Evolutionary conservation across 2,888 invertebrate species (phyloP).

Genomic region (Synanthedon vespiformis): DNA sequence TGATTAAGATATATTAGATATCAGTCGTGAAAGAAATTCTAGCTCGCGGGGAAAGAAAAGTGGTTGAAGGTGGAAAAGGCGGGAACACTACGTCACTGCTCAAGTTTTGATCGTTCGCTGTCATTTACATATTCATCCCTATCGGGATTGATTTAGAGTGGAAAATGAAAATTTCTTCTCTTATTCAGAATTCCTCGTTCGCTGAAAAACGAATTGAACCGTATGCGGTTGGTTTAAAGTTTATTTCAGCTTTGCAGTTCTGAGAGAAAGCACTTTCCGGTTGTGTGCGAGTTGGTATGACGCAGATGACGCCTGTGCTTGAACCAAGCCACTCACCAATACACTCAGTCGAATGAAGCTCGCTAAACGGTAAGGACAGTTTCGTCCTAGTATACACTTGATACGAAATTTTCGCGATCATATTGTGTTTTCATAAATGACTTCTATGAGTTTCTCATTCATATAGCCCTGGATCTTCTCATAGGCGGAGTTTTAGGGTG

Average conservation of each 20-base stretch:
- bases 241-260: slow-evolving; percentile 23
- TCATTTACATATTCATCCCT: slow-evolving; percentile 24
- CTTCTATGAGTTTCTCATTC: slow-evolving; percentile 19
- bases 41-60: slow-evolving; percentile 45
- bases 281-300: slow-evolving; percentile 52
- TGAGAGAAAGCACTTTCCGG: slow-evolving; percentile 68
- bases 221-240: slow-evolving; percentile 22
- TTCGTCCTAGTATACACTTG: slow-evolving; percentile 10
- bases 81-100: slow-evolving; percentile 41
- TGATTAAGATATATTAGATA: slow-evolving; percentile 19
- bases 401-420: slow-evolving; percentile 16
- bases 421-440: slow-evolving; percentile 36
- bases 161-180: slow-evolving; percentile 20
- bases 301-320: slow-evolving; percentile 52
- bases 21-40: slow-evolving; percentile 43
- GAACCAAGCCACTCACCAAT: slow-evolving; percentile 20
- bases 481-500: background rate
- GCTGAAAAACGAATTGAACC: slow-evolving; percentile 6
- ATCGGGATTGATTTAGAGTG: slow-evolving; percentile 22
- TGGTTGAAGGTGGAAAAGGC: slow-evolving; percentile 32
- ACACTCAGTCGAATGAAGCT: slow-evolving; percentile 41
- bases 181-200: slow-evolving; percentile 3
- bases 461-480: slow-evolving; percentile 9
- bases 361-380: slow-evolving; percentile 36
- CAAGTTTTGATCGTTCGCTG: slow-evolving; percentile 11